These are phyloP conservation scores for Eutrigla gurnardus DNA, from an alignment of 2,797 vertebrate species.

Conservation along the genomic window DNA sequence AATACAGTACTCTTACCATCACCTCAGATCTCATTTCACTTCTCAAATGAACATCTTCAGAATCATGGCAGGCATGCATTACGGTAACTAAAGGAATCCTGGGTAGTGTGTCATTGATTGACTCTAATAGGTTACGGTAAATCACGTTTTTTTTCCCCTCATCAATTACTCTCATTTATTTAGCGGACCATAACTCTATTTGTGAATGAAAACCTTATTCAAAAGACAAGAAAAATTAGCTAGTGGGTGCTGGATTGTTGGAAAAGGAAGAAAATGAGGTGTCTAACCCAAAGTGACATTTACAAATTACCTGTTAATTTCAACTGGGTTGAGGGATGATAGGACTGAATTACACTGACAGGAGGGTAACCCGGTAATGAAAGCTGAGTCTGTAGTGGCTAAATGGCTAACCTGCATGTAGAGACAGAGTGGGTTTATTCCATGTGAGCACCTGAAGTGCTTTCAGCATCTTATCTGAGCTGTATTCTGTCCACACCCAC, in stretches of 20 bases:
- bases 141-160: slow-evolving; percentile 85
- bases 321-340: slow-evolving; percentile 99
- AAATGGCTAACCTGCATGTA: slow-evolving; percentile 86
- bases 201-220: slow-evolving; percentile 99
- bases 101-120: slow-evolving; percentile 96
- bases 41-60: slow-evolving; percentile 89
- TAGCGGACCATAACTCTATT: slow-evolving; percentile 98
- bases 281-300: slow-evolving; percentile 99
- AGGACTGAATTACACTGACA: slow-evolving; percentile 96
- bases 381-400: slow-evolving; percentile 89
- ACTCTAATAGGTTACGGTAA: slow-evolving; percentile 88
- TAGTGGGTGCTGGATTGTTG: slow-evolving; percentile 91
- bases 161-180: slow-evolving; percentile 99
- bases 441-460: slow-evolving; percentile 69
- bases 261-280: slow-evolving; percentile 97
- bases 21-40: slow-evolving; percentile 83
- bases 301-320: slow-evolving; percentile 99
- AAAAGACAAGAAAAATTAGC: slow-evolving; percentile 99
- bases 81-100: slow-evolving; percentile 89
- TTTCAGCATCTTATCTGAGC: slow-evolving; percentile 55
- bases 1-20: slow-evolving; percentile 31
- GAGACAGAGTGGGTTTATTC: slow-evolving; percentile 77
- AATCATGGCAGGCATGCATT: slow-evolving; percentile 88
- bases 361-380: slow-evolving; percentile 92
- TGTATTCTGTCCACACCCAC: slow-evolving; percentile 68